These are phyloP conservation scores for Herpailurus yagouaroundi DNA, from an alignment of 2,113 vertebrate species.

Conservation along the genomic window DNA sequence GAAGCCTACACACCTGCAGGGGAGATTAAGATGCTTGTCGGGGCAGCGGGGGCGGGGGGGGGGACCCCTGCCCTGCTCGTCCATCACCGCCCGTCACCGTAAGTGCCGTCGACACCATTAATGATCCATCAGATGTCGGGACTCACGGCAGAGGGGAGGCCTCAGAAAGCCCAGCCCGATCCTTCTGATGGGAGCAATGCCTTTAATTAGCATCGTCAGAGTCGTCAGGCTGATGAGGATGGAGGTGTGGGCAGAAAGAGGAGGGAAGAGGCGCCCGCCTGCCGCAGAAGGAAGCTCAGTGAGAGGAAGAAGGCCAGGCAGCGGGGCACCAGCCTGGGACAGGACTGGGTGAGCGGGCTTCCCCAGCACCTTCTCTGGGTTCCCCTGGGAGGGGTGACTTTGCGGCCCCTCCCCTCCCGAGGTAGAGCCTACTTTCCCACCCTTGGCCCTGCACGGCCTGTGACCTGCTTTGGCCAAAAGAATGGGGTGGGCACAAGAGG, in stretches of 20 bases:
- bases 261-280: background rate
- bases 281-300: background rate
- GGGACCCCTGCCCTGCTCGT: background rate
- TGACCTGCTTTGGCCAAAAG: background rate
- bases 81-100: background rate
- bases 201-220: background rate
- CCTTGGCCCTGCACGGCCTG: background rate
- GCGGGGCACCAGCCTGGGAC: fast-evolving
- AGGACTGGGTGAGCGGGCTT: fast-evolving
- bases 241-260: background rate
- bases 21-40: fast-evolving
- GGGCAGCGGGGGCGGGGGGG: fast-evolving
- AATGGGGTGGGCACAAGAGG: background rate
- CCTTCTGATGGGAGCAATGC: background rate
- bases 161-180: background rate
- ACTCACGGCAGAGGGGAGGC: background rate
- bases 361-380: background rate
- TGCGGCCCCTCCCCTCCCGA: background rate
- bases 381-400: background rate
- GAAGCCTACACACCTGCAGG: background rate
- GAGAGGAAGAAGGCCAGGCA: background rate
- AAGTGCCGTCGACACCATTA: background rate
- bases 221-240: background rate
- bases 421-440: fast-evolving
- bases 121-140: background rate